Evolutionary conservation across 1,140 invertebrate genomes (phyloP).

Genomic region (Ditylenchus dipsaci): DNA sequence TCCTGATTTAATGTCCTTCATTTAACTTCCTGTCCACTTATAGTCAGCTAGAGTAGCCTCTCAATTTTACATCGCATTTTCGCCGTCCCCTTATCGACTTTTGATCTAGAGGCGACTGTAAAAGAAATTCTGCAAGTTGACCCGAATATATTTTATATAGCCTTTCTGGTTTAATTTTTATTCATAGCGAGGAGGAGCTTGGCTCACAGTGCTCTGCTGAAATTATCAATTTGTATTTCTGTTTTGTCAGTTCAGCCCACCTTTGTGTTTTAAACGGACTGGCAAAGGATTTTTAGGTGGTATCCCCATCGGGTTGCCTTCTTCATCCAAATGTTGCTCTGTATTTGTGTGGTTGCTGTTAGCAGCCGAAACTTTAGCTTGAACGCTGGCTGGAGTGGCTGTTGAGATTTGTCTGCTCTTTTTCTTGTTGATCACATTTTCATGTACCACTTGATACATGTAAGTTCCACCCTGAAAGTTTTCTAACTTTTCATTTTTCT

Average conservation of each 20-base stretch:
- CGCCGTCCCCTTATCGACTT: too few relatives aligned
- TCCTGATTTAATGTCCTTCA: too few relatives aligned
- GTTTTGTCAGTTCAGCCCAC: background rate
- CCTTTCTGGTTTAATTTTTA: too few relatives aligned
- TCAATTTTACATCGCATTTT: too few relatives aligned
- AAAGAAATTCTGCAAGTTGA: too few relatives aligned
- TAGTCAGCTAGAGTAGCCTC: too few relatives aligned
- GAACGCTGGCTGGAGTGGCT: background rate
- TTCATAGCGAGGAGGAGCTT: too few relatives aligned
- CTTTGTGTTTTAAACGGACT: conserved; percentile 40
- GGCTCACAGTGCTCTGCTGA: too few relatives aligned
- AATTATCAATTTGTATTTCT: too few relatives aligned
- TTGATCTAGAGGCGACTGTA: too few relatives aligned
- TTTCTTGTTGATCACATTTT: conserved; percentile 48
- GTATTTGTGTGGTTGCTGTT: conserved; percentile 7
- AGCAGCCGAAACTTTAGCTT: conserved; percentile 8
- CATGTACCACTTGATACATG: conserved; percentile 41
- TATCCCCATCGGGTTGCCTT: conserved; percentile 9
- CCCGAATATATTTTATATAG: too few relatives aligned
- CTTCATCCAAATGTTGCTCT: conserved; percentile 1
- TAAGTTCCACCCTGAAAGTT: conserved; percentile 52
- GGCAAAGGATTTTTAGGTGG: conserved; percentile 40
- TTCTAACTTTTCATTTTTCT: conserved; percentile 4
- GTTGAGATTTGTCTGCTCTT: conserved; percentile 13
- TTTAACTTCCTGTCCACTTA: too few relatives aligned